Evolutionary conservation across 2,888 invertebrate genomes (phyloP), one percentile per base, ranked within the genome.

Genomic region (Oscheius sp.): DNA sequence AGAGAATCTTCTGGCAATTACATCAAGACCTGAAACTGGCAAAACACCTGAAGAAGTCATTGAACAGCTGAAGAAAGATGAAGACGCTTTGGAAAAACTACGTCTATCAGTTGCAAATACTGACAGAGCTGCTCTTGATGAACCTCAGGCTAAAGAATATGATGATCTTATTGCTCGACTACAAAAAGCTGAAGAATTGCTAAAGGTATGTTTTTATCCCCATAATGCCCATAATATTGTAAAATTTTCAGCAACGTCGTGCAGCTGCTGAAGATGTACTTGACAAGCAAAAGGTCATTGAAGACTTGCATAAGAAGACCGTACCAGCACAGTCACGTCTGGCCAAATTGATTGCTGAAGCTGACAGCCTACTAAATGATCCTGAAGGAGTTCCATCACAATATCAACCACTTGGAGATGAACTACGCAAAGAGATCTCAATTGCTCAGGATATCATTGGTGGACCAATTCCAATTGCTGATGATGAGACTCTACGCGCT

Each of bases 321-420:
- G 70, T 72, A 25, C 76, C 73, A 45, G 56, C 75, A 21, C 66
- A 71, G 43, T 69, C 73, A 29, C 71, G 74, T 9, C 76, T 81
- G 45, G 76, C 76, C n/a, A 71, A 73, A 56, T 76, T 81, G 56
- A 76, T 81, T 55, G 73, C 71, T 52, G 77, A 77, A 46, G 78
- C 77, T 23, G 69, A 75, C 43, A 69, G 73, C 43, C 76, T 81
- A 23, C 69, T 79, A n/a, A 43, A 69, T 59, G 74, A 81, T 49
- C 73, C 78, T 61, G 79, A 81, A 69, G 81, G 78, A 18, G 69
- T 78, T 55, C 81, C 81, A 29, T 73, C 72, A 46, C 68, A 75
- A 27, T 81, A 79, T 55, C 72, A 70, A 41, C 74, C 79, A 71
- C 76, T 73, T 12, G 74, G 76, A n/a, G 68, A 75, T 23, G 72